These are phyloP conservation scores for Athene cunicularia DNA, from an alignment of 2,113 vertebrate genomes.

Conservation along the genomic window DNA sequence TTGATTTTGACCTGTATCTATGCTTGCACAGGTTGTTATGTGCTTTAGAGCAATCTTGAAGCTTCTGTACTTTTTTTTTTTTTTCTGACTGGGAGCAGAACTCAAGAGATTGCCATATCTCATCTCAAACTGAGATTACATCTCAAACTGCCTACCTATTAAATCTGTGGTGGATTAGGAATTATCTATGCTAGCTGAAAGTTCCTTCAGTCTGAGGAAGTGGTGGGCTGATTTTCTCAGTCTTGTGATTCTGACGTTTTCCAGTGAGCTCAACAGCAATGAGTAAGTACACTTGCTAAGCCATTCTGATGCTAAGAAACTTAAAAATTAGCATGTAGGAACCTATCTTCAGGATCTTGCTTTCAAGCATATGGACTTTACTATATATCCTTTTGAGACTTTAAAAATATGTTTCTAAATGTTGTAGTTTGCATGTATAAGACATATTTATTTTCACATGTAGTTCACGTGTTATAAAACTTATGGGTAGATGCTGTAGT, in stretches of 20 bases:
- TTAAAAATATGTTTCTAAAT: background rate
- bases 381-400: background rate
- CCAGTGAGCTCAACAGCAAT: background rate
- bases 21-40: background rate
- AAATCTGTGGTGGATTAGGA: background rate
- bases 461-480: background rate
- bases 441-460: background rate
- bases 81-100: background rate
- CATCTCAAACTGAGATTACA: background rate
- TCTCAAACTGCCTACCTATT: background rate
- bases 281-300: background rate
- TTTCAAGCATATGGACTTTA: background rate
- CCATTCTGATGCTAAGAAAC: background rate
- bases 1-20: background rate
- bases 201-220: background rate
- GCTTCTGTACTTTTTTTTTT: background rate
- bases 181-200: background rate
- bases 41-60: background rate
- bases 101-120: background rate
- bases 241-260: background rate
- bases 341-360: background rate
- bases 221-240: background rate
- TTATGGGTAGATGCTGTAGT: fast-evolving
- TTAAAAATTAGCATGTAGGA: background rate
- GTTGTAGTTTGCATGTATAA: background rate